Conservation (phyloP, 2,888 invertebrate species). For the Ennomos erosarius region DNA sequence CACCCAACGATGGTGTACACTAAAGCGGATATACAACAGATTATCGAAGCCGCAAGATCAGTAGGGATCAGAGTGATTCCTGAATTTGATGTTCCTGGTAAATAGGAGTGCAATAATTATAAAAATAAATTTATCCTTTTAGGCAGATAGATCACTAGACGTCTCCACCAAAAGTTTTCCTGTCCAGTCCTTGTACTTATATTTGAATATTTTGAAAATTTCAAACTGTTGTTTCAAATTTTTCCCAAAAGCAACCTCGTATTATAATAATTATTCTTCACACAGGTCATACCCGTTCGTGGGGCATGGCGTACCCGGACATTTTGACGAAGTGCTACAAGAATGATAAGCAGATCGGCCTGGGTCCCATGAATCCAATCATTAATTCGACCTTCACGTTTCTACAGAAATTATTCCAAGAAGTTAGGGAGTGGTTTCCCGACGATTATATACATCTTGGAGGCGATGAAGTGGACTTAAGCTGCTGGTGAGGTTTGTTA, state of each 20-base stretch:
- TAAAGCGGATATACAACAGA: slow-evolving; percentile 83
- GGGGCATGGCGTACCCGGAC: slow-evolving; percentile 90
- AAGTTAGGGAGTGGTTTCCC: slow-evolving; percentile 89
- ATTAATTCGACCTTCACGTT: slow-evolving; percentile 87
- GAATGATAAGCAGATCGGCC: slow-evolving; percentile 60
- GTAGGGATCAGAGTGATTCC: slow-evolving; percentile 92
- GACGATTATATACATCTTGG: slow-evolving; percentile 95
- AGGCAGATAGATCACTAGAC: too few relatives aligned
- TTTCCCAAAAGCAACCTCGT: too few relatives aligned
- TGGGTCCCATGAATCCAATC: slow-evolving; percentile 93
- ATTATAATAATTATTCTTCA: too few relatives aligned
- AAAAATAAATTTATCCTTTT: background rate
- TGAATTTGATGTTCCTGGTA: slow-evolving; percentile 96
- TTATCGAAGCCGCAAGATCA: slow-evolving; percentile 90
- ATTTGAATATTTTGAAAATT: too few relatives aligned
- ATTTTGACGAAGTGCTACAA: slow-evolving; percentile 90
- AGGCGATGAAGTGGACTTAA: slow-evolving; percentile 94
- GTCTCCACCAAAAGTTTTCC: too few relatives aligned
- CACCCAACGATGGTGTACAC: slow-evolving; percentile 87
- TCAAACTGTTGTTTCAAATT: too few relatives aligned
- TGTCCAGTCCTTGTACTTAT: too few relatives aligned
- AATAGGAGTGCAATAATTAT: slow-evolving; percentile 21
- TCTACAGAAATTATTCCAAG: slow-evolving; percentile 87
- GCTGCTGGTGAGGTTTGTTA: slow-evolving; percentile 88
- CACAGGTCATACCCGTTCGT: slow-evolving; percentile 90